Conservation (phyloP, 1,140 invertebrate genomes). For the Arctopsyche grandis region DNA sequence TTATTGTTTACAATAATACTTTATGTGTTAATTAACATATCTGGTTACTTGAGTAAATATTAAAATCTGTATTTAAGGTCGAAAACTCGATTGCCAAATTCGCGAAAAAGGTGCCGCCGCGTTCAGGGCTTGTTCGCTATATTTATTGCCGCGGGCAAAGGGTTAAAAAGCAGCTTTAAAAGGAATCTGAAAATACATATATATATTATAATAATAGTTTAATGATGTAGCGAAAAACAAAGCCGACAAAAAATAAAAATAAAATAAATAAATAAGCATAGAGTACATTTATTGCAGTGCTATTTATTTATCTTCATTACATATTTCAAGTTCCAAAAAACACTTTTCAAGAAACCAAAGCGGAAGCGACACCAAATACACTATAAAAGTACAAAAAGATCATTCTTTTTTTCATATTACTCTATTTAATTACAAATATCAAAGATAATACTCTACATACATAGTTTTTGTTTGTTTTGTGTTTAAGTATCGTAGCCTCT, state of each 20-base stretch:
- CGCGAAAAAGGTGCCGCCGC: no score
- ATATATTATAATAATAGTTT: no score
- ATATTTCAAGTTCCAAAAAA: slow-evolving; percentile 50
- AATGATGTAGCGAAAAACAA: not conserved
- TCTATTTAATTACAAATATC: slow-evolving; percentile 46
- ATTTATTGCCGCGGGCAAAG: no score
- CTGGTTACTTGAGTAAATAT: no score
- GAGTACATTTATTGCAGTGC: slow-evolving; percentile 47
- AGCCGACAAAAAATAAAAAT: not conserved
- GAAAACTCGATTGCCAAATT: no score
- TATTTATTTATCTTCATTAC: slow-evolving; percentile 51
- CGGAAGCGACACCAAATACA: slow-evolving; percentile 53
- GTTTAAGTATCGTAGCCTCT: slow-evolving; percentile 34
- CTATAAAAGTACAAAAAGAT: slow-evolving; percentile 54
- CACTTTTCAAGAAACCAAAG: slow-evolving; percentile 48
- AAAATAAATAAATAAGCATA: slow-evolving; percentile 24
- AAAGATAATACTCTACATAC: slow-evolving; percentile 41
- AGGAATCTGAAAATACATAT: no score
- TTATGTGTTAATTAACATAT: no score
- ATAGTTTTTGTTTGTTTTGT: slow-evolving; percentile 10
- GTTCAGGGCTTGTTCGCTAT: no score
- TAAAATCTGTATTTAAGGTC: no score
- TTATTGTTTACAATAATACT: no score
- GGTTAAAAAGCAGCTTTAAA: no score
- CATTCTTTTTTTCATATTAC: slow-evolving; percentile 3